phyloP scores from a whole-genome alignment of 2,113 vertebrate genomes.

The Eubucco bourcierii region DNA sequence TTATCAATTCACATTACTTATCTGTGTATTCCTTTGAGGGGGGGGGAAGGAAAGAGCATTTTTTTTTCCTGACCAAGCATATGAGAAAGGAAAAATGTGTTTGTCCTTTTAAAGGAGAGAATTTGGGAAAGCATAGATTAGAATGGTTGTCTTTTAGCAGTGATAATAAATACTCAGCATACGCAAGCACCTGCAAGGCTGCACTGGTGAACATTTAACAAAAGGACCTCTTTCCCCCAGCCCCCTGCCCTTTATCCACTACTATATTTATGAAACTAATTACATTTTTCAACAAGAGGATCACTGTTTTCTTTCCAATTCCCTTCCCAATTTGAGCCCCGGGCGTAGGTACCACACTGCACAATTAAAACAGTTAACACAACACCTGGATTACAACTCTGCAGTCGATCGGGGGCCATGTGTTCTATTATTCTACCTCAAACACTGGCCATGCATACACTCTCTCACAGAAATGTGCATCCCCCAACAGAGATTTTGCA shows the following conservation, averaged over 20 bases:
- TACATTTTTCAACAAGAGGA: constrained; percentile 53
- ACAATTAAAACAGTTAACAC: constrained; percentile 65
- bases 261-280: constrained; percentile 42
- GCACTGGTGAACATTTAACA: neutral
- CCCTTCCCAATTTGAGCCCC: constrained; percentile 29
- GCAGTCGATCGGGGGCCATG: constrained; percentile 15
- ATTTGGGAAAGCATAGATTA: neutral
- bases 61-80: neutral
- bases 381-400: constrained; percentile 66
- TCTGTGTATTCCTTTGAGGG: neutral
- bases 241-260: neutral
- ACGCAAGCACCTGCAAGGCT: constrained; percentile 4
- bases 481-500: neutral
- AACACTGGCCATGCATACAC: neutral
- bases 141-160: neutral
- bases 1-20: neutral
- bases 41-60: neutral
- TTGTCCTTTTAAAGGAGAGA: neutral
- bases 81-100: accelerated
- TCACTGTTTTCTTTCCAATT: constrained; percentile 47
- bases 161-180: neutral
- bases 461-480: neutral
- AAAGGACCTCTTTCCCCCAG: neutral
- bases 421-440: constrained; percentile 27
- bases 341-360: neutral